Base-by-base conservation (phyloP, 2,888 invertebrate species). In the Punctoribates punctum region DNA sequence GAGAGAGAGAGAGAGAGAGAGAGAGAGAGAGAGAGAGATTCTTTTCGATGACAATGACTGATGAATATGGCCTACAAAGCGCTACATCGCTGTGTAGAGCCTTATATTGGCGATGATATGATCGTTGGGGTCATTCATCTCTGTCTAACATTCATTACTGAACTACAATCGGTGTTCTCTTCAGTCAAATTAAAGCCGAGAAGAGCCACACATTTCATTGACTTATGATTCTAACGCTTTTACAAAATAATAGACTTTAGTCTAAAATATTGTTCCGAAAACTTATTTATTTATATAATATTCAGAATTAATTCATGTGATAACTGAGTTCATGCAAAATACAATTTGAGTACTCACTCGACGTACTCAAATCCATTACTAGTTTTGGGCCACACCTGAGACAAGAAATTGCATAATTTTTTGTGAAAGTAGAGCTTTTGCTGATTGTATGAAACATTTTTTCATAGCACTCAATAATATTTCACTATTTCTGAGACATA, bases 151-250 rank as follows among this genome's bases (percentile, higher is more conserved):
- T 34, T 62, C 62, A 62, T 62, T 62, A 62, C 27, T 29, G 62
- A 25, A 29, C 29, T 29, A 23, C 27, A 25, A 62, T 62, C 23
- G 17, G 25, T 25, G 62, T 62, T 62, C 27, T 29, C 29, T 62
- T 62, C 62, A 62, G 27, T 62, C 62, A 62, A 62, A 62, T 62
- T 62, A n/a, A n/a, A n/a, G n/a, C n/a, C n/a, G n/a, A n/a, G n/a
- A n/a, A 62, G 62, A 11, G 62, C 62, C 23, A 62, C 34, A 62
- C 62, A 62, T 62, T 62, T 6, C 6, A 62, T 9, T 57, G 23
- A 57, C 57, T n/a, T 20, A 48, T 57, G 20, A 57, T 57, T 57
- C 57, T 23, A 20, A 20, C 11, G 11, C 60, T 60, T 23, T 23
- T 23, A 3, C 60, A 6, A 60, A 60, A 60, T 51, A 51, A 51